A percentile compares a stretch with the other conserved stretches of the same genome.
These are phyloP conservation scores for Polyergus mexicanus DNA, from an alignment of 1,140 invertebrate genomes.

Conservation along the genomic window DNA sequence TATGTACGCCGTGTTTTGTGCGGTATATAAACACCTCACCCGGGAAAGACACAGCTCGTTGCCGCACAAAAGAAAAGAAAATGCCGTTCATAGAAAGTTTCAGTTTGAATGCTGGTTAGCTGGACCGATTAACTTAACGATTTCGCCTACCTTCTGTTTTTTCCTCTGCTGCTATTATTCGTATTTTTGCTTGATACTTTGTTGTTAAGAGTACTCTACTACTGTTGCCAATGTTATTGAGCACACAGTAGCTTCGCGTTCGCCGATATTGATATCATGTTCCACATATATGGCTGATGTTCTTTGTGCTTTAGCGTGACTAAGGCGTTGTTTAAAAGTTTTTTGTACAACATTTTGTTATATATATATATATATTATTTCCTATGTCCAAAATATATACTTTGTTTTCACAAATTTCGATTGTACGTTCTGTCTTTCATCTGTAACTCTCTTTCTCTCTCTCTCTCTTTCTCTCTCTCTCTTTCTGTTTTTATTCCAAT, in stretches of 20 bases:
- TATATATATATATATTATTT: constrained; percentile 58
- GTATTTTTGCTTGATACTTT: constrained; percentile 69
- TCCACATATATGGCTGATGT: constrained; percentile 50
- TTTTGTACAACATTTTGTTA: constrained; percentile 62
- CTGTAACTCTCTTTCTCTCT: constrained; percentile 3
- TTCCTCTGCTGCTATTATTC: constrained; percentile 53
- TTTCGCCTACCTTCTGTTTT: constrained; percentile 41
- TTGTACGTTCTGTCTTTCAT: constrained; percentile 54
- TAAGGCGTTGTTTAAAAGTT: constrained; percentile 59
- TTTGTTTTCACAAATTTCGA: constrained; percentile 66
- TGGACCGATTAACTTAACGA: constrained; percentile 29
- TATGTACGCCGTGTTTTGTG: constrained; percentile 25
- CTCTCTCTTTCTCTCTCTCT: too few relatives aligned
- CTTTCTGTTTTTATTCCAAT: constrained; percentile 31
- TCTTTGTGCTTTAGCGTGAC: constrained; percentile 54
- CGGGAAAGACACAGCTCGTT: constrained; percentile 35
- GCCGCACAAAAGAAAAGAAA: background rate
- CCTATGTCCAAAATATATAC: constrained; percentile 66
- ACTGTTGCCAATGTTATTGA: constrained; percentile 42
- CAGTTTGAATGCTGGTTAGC: constrained; percentile 55
- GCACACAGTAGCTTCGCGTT: constrained; percentile 48
- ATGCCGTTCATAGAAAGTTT: constrained; percentile 35
- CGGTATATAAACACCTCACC: constrained; percentile 20
- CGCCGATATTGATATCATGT: constrained; percentile 58
- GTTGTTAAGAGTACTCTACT: constrained; percentile 43